Base-by-base conservation (phyloP, 2,888 invertebrate genomes). In the Drosophila testacea region DNA sequence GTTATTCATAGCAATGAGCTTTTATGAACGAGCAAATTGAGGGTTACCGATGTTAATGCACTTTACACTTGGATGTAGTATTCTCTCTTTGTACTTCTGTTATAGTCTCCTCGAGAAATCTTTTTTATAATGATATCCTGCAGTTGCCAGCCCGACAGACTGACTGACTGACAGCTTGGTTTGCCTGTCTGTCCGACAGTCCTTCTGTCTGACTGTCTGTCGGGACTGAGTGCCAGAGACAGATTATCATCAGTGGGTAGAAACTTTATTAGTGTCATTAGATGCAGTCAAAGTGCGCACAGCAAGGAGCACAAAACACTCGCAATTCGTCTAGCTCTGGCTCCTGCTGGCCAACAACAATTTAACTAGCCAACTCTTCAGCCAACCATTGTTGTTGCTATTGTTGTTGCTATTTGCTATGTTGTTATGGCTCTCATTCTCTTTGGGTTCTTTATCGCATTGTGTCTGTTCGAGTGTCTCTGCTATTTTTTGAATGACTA, bases 251-350 rank as follows among this genome's bases (percentile, higher is more conserved):
- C 84, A 86, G 81, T 73, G 87, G 83, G 61, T 42, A 76, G 81
- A 59, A 83, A 86, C 87, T 81, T 83, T 83, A 83, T 83, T 86
- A 83, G 81, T 86, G 82, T 83, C 84, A 83, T 83, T 83, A 83
- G 84, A 81, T 83, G 87, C 84, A 83, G 87, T 86, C 81, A 86
- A 72, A 83, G 85, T 22, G 22, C 80, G 73, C 83, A 85, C 64
- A 81, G 84, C 65, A 74, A 81, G 76, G 48, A 69, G 60, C 79
- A 65, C 75, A 73, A 79, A 51, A 22, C 51, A 70, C 34, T 73
- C 69, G 59, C 70, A 46, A 56, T 73, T 63, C 70, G 6, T 34
- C 64, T 63, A 59, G 57, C 51, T 50, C 39, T 38, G 44, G 46
- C 46, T 44, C 39, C 6, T 13, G 30, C 7, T 13, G n/a, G 39